Percentiles rank a stretch among this genome's conserved stretches.
Evolutionary conservation across 2,888 invertebrate species (phyloP).

Genomic region (Ophraella communa): DNA sequence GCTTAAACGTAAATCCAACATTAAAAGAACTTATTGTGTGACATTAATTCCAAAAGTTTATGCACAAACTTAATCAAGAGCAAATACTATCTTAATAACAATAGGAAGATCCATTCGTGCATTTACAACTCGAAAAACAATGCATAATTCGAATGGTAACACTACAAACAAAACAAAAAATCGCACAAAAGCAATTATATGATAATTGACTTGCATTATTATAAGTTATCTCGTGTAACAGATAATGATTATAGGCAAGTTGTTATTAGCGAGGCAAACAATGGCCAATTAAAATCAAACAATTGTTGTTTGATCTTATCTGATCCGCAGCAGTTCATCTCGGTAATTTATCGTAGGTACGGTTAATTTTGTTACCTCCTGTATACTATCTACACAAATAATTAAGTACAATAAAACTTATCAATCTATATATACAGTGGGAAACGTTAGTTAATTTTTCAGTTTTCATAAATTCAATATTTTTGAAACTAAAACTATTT

Average conservation of each 20-base stretch:
- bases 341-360: slow-evolving; percentile 21
- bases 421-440: too few relatives aligned
- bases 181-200: slow-evolving; percentile 34
- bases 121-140: not conserved
- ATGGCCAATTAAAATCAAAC: slow-evolving; percentile 43
- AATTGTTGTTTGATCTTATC: slow-evolving; percentile 36
- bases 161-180: slow-evolving; percentile 25
- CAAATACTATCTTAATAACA: not conserved
- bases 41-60: too few relatives aligned
- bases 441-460: too few relatives aligned
- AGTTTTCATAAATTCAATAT: too few relatives aligned
- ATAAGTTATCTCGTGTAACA: slow-evolving; percentile 42
- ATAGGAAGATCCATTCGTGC: not conserved
- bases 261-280: slow-evolving; percentile 39
- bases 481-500: too few relatives aligned
- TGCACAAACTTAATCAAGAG: not conserved
- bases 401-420: not conserved
- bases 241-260: slow-evolving; percentile 39
- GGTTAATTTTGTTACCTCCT: slow-evolving; percentile 21
- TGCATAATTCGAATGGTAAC: slow-evolving; percentile 4
- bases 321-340: slow-evolving; percentile 37
- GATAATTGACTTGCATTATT: slow-evolving; percentile 41
- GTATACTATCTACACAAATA: slow-evolving; percentile 10
- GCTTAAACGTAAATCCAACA: too few relatives aligned
- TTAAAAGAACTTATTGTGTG: too few relatives aligned